Evolutionary conservation across 2,797 vertebrate genomes (phyloP).

Genomic region (Melanotaenia parkinsoni): DNA sequence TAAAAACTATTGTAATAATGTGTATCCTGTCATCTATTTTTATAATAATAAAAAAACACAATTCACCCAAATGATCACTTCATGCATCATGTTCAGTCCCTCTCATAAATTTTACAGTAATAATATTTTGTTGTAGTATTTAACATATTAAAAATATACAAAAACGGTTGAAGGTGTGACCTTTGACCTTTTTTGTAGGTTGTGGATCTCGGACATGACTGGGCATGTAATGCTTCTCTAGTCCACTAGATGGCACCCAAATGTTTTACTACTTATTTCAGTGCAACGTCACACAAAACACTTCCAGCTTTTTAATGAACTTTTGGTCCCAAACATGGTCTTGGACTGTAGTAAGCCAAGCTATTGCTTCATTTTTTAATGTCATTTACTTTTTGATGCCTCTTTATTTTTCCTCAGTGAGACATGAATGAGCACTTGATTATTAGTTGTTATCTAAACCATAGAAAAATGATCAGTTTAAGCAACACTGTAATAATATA

Average conservation of each 20-base stretch:
- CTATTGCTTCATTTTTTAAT: too few relatives aligned
- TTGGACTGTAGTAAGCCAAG: too few relatives aligned
- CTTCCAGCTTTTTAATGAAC: background rate
- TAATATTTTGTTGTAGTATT: background rate
- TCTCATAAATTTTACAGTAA: background rate
- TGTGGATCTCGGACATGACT: background rate
- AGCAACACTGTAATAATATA: too few relatives aligned
- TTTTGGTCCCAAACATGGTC: too few relatives aligned
- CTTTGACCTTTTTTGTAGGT: background rate
- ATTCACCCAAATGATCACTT: background rate
- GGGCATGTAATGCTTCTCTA: slow-evolving; percentile 17
- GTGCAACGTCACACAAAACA: background rate
- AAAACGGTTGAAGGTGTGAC: background rate
- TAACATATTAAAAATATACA: too few relatives aligned
- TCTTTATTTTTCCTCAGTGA: too few relatives aligned
- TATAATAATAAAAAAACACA: background rate
- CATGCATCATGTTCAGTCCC: background rate
- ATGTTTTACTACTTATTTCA: slow-evolving; percentile 14
- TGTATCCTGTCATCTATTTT: slow-evolving; percentile 25
- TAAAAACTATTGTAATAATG: slow-evolving; percentile 50
- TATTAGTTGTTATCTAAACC: too few relatives aligned
- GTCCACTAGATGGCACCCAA: slow-evolving; percentile 65
- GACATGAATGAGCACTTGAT: too few relatives aligned
- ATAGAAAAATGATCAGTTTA: too few relatives aligned
- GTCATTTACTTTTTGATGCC: too few relatives aligned